Evolutionary conservation across 1,140 invertebrate species (phyloP), one percentile per base, ranked within the genome.

Genomic region (Sycobia sp.): DNA sequence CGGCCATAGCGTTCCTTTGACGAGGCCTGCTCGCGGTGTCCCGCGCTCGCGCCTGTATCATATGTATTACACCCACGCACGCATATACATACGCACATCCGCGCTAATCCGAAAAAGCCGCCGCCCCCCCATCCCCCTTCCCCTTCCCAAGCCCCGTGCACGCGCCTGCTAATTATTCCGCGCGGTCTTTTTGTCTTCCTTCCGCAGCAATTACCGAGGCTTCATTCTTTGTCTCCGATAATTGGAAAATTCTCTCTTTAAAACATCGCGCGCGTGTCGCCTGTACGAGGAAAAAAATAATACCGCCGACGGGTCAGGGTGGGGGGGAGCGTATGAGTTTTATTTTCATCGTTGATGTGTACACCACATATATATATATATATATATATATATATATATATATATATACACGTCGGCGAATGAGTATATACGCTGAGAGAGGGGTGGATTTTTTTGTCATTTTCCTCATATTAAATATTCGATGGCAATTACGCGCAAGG

Each of bases 171-270:
- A 64, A 64, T 64, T 64, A 64, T 64, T 64, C 46, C 36, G 8
- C 43, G 23, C 18, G 11, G 13, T 43, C 47, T 58, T 58, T 58
- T 64, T 50, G 18, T 64, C 44, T 29, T 53, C 25, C n/a, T n/a
- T 27, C 43, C 5, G 18, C 38, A 22, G 43, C 44, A 44, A 54
- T 61, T 61, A 61, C 50, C 41, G 44, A 53, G 20, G 23, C 16
- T 46, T 7, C 41, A 50, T 46, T 65, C 55, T 53, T 59, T 58
- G 55, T 53, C 39, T 44, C 54, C 47, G 62, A 65, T 59, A 59
- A 65, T 65, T 65, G 55, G 47, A 65, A 65, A 65, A 65, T 65
- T 46, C 49, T 46, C 39, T 43, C 43, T 62, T n/a, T n/a, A n/a
- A n/a, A n/a, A n/a, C n/a, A n/a, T n/a, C n/a, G n/a, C n/a, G 53